phyloP scores from a whole-genome alignment of 2,888 invertebrate species.

The Drosophila vallismaia region DNA sequence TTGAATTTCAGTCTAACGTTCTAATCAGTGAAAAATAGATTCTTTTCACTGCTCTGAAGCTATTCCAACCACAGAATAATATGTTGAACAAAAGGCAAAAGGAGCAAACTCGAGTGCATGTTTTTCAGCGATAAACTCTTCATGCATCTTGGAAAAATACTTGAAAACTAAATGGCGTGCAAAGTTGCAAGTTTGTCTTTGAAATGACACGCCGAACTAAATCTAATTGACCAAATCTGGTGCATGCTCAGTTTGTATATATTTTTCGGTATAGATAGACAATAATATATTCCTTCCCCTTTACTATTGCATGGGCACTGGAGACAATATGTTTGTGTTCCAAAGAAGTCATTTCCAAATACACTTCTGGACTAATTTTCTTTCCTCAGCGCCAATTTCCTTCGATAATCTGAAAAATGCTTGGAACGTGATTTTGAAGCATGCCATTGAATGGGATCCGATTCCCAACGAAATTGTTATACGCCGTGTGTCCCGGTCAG shows the following conservation, averaged over 20 bases:
- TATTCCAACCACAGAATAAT: no score
- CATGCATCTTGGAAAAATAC: conserved; percentile 8
- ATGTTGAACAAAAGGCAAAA: background rate
- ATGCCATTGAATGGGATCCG: background rate
- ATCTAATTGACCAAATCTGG: conserved; percentile 31
- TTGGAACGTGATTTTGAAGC: conserved; percentile 27
- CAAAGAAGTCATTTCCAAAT: background rate
- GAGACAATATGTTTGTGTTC: background rate
- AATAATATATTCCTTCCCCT: no score
- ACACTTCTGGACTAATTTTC: background rate
- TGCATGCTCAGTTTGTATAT: conserved; percentile 9
- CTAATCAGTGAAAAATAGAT: background rate
- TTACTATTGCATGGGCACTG: background rate
- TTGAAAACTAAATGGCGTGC: conserved; percentile 30
- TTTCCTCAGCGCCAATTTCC: no score
- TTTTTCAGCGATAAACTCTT: conserved; percentile 8
- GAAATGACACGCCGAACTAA: conserved; percentile 19
- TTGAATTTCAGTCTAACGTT: background rate
- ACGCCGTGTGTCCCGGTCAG: conserved; percentile 7
- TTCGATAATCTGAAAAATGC: conserved; percentile 3
- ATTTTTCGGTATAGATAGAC: conserved; percentile 1
- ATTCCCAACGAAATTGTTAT: conserved; percentile 12
- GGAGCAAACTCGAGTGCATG: conserved; percentile 1
- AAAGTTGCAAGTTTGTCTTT: conserved; percentile 19
- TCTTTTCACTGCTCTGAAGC: no score